Evolutionary conservation across 2,113 vertebrate species (phyloP).

Genomic region (Ceyx margarethae): DNA sequence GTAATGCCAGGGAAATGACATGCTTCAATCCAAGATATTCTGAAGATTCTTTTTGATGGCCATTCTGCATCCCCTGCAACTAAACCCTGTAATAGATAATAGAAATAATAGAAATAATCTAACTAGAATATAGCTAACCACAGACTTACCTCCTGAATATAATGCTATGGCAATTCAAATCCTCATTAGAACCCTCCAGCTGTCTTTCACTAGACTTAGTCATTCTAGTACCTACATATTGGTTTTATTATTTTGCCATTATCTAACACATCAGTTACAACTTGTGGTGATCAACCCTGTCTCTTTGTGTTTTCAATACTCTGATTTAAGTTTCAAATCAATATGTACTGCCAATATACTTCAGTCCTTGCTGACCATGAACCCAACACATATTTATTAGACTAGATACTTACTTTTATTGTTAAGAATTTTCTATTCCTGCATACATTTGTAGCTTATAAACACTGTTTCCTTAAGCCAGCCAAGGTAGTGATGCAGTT

Average conservation of each 20-base stretch:
- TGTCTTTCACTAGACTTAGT: not conserved
- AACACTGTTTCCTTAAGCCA: not conserved
- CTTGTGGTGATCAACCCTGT: not conserved
- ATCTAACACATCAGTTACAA: not conserved
- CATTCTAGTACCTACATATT: not conserved
- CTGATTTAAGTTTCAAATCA: not conserved
- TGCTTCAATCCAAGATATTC: not conserved
- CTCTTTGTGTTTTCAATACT: not conserved
- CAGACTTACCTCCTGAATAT: not conserved
- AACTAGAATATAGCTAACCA: not conserved
- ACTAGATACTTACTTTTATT: not conserved
- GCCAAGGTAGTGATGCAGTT: not conserved
- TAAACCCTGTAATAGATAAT: not conserved
- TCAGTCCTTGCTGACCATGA: not conserved
- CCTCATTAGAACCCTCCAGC: not conserved
- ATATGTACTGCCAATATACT: not conserved
- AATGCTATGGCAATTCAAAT: not conserved
- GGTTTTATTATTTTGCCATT: not conserved
- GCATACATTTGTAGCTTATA: not conserved
- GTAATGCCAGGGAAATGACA: constrained; percentile 31
- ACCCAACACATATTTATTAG: not conserved
- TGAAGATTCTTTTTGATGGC: not conserved
- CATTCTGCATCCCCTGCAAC: not conserved
- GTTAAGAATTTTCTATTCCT: not conserved
- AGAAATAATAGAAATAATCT: not conserved